Evolutionary conservation across 2,888 invertebrate genomes (phyloP), one percentile per base, ranked within the genome.

Genomic region (Artemia sinica): DNA sequence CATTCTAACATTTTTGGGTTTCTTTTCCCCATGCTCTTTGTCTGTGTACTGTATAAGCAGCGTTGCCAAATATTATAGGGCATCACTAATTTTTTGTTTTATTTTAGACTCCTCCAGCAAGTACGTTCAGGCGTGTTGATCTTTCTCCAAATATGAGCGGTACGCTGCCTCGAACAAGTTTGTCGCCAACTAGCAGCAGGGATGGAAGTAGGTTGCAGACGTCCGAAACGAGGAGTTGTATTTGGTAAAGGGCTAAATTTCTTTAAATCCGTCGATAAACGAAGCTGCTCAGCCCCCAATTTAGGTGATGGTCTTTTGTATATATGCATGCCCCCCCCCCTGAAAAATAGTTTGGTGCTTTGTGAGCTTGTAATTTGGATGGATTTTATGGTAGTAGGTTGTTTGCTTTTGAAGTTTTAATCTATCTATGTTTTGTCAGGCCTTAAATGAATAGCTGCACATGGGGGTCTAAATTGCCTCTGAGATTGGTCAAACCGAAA

Each of bases 251-350:
- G 78, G 72, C 75, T 79, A 74, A 75, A 78, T 74, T 71, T 69
- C 73, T 70, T 71, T 71, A 70, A 78, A 73, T 77, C 76, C 74
- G 75, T 77, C 71, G 77, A 78, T 72, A 79, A 79, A 74, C 78
- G 81, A 74, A 89, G 90, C 80, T 87, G 86, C 77, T 91, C 91
- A 76, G 91, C 91, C 78, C 92, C 92, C 76, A 90, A 91, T 82
- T 82, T 93, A 91, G 91, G 91, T 91, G 80, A 79, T 72, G 74
- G 75, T 71, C 66, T 67, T 28, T 51, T 58, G 41, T 41, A 41
- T 41, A 41, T 41, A 41, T 41, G 41, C 41, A 41, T 41, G 41
- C 6, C 41, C 41, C 18, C 18, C 18, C 18, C 41, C 41, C 6
- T 41, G 41, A 41, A 41, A 41, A 41, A 41, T 41, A 41, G 41